Conservation (phyloP, 1,140 invertebrate species). For the Pachypeltis micranthus region DNA sequence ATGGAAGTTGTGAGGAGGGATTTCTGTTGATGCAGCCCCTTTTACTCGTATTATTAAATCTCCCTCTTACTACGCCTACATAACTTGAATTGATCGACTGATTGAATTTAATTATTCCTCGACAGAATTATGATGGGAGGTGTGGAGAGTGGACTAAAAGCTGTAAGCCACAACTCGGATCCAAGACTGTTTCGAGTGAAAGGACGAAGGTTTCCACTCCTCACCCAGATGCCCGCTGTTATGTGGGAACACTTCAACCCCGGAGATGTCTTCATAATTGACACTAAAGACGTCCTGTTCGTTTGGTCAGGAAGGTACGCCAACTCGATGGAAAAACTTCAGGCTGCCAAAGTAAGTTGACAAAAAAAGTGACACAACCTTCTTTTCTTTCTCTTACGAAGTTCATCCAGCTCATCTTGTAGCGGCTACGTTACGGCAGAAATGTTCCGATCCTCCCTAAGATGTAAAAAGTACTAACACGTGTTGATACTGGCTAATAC, state of each 20-base stretch:
- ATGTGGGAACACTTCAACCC: slow-evolving; percentile 73
- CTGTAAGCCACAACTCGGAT: slow-evolving; percentile 39
- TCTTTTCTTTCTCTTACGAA: too few relatives aligned
- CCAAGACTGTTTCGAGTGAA: slow-evolving; percentile 56
- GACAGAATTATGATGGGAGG: slow-evolving; percentile 48
- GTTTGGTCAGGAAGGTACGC: slow-evolving; percentile 72
- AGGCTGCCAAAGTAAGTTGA: slow-evolving; percentile 43
- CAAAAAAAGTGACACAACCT: neutral
- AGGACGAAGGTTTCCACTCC: slow-evolving; percentile 51
- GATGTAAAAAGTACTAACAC: too few relatives aligned
- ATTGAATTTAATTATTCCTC: too few relatives aligned
- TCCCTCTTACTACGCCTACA: too few relatives aligned
- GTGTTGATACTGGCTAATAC: too few relatives aligned
- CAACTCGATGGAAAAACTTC: slow-evolving; percentile 53
- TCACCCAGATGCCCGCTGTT: slow-evolving; percentile 53
- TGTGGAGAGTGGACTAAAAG: slow-evolving; percentile 40
- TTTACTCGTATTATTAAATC: too few relatives aligned
- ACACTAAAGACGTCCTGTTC: slow-evolving; percentile 54
- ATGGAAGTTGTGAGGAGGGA: too few relatives aligned
- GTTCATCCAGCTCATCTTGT: too few relatives aligned
- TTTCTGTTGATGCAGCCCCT: too few relatives aligned
- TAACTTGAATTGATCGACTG: too few relatives aligned
- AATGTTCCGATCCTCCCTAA: too few relatives aligned
- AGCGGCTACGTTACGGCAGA: too few relatives aligned
- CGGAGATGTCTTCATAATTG: slow-evolving; percentile 74